Percentiles rank a stretch among this genome's conserved stretches.
These are phyloP conservation scores for Gryllus longicercus DNA, from an alignment of 2,888 invertebrate species.

Conservation along the genomic window DNA sequence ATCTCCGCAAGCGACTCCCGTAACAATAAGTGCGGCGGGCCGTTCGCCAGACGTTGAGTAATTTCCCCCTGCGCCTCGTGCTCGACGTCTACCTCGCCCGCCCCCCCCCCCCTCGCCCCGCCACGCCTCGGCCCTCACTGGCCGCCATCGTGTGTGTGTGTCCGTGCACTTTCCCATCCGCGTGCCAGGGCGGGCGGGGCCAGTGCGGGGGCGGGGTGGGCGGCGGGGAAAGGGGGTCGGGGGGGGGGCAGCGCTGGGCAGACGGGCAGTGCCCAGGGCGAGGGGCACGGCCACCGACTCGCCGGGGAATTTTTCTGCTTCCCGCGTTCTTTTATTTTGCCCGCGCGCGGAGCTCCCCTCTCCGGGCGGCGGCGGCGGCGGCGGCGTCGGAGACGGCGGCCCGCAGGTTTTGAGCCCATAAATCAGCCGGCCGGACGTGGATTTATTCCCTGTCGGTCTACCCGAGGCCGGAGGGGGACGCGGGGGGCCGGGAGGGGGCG, in stretches of 20 bases:
- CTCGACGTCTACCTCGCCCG: too few species aligned
- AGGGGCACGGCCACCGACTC: not conserved
- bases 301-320: conserved; percentile 17
- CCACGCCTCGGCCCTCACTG: too few species aligned
- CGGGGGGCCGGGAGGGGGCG: not conserved
- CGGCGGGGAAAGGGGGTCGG: too few species aligned
- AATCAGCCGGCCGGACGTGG: conserved; percentile 9
- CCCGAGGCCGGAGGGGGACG: not conserved
- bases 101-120: too few species aligned
- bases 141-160: too few species aligned
- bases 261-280: not conserved
- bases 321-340: conserved; percentile 17
- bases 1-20: too few species aligned
- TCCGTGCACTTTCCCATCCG: too few species aligned
- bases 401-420: conserved; percentile 17
- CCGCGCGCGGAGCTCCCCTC: not conserved
- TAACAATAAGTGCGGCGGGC: too few species aligned
- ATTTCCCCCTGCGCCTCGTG: too few species aligned
- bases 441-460: conserved; percentile 9
- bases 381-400: not conserved
- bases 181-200: too few species aligned
- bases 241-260: not conserved
- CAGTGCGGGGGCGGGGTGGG: too few species aligned
- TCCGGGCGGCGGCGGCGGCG: not conserved
- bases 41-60: too few species aligned